Base-by-base conservation (phyloP, 2,888 invertebrate genomes). In the Ethmia dodecea region DNA sequence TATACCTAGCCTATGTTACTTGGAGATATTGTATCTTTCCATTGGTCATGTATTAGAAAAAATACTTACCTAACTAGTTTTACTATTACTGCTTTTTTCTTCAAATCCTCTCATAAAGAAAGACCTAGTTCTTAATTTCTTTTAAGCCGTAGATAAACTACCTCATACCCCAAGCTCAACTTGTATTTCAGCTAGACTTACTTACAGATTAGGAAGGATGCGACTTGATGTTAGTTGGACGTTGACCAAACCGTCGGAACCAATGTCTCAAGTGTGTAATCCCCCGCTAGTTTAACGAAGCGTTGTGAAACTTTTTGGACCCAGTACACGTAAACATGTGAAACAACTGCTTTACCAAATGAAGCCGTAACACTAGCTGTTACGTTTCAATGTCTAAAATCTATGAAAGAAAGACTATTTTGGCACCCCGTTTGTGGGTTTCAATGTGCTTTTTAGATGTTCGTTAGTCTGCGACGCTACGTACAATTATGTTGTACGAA, bases 261-360 rank as follows among this genome's bases (percentile, higher is more conserved):
- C 60, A 62, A 56, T 64, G 67, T 67, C 56, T 57, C 56, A 53
- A 50, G 52, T 59, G 55, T 65, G 69, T 73, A 73, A 76, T 73
- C 70, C 70, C 61, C 50, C 55, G 69, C 63, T 70, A 69, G 67
- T 70, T 72, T 71, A 76, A 76, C 75, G 72, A 76, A 75, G 69
- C 73, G 66, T 60, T 57, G 62, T 60, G 55, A 56, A 69, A 75
- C 63, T 77, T 77, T 77, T 76, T 75, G 63, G 64, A 67, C 63
- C 31, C 60, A 60, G 52, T 61, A 55, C 59, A 52, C 60, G 67
- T 67, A 74, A 76, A 74, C 72, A 73, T 67, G 47, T 53, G 45
- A 44, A 47, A 43, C 43, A 38, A 42, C 14, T 35, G 13, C 13
- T 37, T 43, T 26, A 25, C 47, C 12, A 60, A 66, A 63, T 37